These are phyloP conservation scores for Sebastes kiyomatsui DNA, from an alignment of 2,797 vertebrate species.

Conservation along the genomic window DNA sequence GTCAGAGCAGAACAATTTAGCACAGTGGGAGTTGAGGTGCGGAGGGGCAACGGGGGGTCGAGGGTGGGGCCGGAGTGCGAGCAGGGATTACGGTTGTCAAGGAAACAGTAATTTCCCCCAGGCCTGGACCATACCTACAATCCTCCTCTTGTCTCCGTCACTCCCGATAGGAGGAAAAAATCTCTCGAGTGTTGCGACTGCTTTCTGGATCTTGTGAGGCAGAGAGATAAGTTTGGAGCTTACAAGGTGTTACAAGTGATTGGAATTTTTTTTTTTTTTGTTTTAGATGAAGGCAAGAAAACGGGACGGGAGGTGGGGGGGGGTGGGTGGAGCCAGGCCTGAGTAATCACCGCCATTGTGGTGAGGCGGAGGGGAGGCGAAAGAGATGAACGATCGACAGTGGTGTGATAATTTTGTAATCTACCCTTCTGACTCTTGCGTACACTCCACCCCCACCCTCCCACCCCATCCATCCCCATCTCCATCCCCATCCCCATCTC, in stretches of 20 bases:
- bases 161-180: conserved; percentile 12
- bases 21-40: conserved; percentile 65
- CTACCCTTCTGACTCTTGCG: conserved; percentile 36
- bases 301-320: not conserved
- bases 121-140: conserved; percentile 56
- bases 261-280: not conserved
- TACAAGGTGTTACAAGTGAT: not conserved
- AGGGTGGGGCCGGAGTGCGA: conserved; percentile 44
- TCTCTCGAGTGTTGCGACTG: not conserved
- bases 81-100: conserved; percentile 57
- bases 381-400: conserved; percentile 63
- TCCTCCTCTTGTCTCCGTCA: conserved; percentile 24
- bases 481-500: not conserved
- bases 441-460: conserved; percentile 8
- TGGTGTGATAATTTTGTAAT: conserved; percentile 60
- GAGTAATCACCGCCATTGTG: conserved; percentile 36
- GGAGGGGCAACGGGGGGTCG: conserved; percentile 26
- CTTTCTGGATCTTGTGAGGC: conserved; percentile 8
- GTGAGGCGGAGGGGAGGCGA: conserved; percentile 19
- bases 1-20: conserved; percentile 75
- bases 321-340: conserved; percentile 52
- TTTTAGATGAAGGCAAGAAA: conserved; percentile 14
- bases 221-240: not conserved
- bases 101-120: conserved; percentile 62
- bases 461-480: conserved; percentile 13